These are phyloP conservation scores for Campoletis sonorensis DNA, from an alignment of 1,140 invertebrate species.

Conservation along the genomic window DNA sequence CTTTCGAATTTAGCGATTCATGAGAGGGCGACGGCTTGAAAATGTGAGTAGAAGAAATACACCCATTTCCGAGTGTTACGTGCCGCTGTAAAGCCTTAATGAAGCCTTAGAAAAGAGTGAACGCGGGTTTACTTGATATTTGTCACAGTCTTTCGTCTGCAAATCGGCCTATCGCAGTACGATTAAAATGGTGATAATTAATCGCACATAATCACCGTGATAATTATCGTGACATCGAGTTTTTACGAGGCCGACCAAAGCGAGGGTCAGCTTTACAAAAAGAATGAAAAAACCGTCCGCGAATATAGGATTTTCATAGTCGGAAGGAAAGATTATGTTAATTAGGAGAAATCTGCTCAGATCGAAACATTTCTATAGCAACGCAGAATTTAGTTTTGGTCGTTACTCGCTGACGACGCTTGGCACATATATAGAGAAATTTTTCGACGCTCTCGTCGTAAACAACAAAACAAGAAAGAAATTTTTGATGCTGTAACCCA, in stretches of 20 bases:
- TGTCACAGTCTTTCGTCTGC: background rate
- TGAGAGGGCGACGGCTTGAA: too few relatives aligned
- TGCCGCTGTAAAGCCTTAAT: background rate
- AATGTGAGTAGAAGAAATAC: background rate
- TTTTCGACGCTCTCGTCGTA: background rate
- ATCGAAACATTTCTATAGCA: background rate
- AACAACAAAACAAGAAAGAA: background rate
- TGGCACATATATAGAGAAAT: constrained; percentile 14
- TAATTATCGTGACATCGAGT: background rate
- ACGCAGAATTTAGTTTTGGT: background rate
- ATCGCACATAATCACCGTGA: background rate
- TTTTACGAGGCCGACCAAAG: background rate
- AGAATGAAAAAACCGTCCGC: constrained; percentile 29
- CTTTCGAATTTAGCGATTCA: too few relatives aligned
- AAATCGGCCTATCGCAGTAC: background rate
- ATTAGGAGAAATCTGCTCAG: constrained; percentile 47
- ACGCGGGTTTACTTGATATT: background rate
- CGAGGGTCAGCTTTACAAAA: background rate
- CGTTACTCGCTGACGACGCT: background rate
- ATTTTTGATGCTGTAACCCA: background rate
- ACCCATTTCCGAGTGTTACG: background rate
- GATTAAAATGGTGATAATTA: background rate
- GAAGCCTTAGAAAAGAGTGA: background rate
- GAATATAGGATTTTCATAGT: constrained; percentile 16
- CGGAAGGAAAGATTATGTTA: constrained; percentile 48